Percentiles rank a stretch among this genome's conserved stretches.
These are phyloP conservation scores for Tineola bisselliella DNA, from an alignment of 2,888 invertebrate species.

Conservation along the genomic window DNA sequence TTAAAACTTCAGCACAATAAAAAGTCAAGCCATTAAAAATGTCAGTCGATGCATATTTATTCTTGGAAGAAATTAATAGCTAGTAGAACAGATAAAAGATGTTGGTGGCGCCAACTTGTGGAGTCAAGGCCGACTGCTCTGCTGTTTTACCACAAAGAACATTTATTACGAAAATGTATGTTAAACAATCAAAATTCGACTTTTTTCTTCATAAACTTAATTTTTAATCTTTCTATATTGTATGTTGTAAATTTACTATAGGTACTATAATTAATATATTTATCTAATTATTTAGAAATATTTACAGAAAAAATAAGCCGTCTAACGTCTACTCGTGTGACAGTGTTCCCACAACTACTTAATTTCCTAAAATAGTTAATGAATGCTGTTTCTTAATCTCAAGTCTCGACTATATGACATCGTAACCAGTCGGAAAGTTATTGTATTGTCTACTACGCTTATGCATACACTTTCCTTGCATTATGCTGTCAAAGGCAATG, in stretches of 20 bases:
- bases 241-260: no score
- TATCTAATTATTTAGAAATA: no score
- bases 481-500: neutral
- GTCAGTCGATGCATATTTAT: neutral
- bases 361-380: no score
- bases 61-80: neutral
- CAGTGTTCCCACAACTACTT: no score
- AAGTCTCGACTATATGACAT: no score
- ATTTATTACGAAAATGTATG: neutral
- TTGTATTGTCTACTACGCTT: neutral
- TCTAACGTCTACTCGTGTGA: no score
- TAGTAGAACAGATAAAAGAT: neutral
- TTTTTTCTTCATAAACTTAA: neutral
- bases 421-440: no score
- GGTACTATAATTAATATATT: no score
- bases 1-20: neutral
- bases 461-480: neutral
- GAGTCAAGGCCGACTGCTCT: slow-evolving; percentile 10
- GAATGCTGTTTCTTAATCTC: no score
- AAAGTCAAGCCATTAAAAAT: neutral
- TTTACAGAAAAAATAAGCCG: no score
- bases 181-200: neutral
- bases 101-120: slow-evolving; percentile 8
- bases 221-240: no score
- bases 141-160: neutral